Evolutionary conservation across 2,113 vertebrate genomes (phyloP).

Genomic region (Pseudolaguvia tuberculata): DNA sequence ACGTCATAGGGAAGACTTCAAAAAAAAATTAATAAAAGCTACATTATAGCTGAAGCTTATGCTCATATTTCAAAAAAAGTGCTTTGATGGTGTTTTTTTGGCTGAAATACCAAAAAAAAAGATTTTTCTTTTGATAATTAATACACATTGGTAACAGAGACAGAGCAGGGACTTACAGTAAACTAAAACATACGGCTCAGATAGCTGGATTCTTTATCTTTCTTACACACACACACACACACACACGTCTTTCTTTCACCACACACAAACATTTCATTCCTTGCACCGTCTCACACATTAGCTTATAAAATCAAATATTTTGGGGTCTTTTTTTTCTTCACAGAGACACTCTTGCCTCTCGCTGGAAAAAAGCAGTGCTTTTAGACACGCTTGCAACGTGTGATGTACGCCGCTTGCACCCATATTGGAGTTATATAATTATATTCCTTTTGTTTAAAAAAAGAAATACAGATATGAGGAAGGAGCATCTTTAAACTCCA

Average conservation of each 20-base stretch:
- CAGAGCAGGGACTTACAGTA: slow-evolving; percentile 50
- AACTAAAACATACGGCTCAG: slow-evolving; percentile 67
- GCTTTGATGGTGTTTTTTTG: slow-evolving; percentile 56
- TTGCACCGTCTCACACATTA: slow-evolving; percentile 73
- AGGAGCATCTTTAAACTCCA: slow-evolving; percentile 31
- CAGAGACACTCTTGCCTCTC: slow-evolving; percentile 47
- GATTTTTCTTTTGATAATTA: slow-evolving; percentile 21
- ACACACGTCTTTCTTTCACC: slow-evolving; percentile 15
- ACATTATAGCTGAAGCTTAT: slow-evolving; percentile 69
- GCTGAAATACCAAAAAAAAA: slow-evolving; percentile 56
- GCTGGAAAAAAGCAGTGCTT: slow-evolving; percentile 67
- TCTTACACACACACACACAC: slow-evolving; percentile 22
- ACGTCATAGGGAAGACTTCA: slow-evolving; percentile 59
- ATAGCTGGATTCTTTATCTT: slow-evolving; percentile 61
- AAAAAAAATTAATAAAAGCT: slow-evolving; percentile 55
- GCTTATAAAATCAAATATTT: slow-evolving; percentile 74
- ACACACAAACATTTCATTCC: slow-evolving; percentile 50
- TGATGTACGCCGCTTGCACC: slow-evolving; percentile 65
- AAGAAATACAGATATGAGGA: slow-evolving; percentile 30
- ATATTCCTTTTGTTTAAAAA: slow-evolving; percentile 28
- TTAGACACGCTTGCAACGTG: slow-evolving; percentile 53
- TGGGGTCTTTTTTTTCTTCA: slow-evolving; percentile 19
- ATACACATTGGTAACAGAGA: slow-evolving; percentile 42
- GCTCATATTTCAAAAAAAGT: slow-evolving; percentile 58
- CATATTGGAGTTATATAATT: slow-evolving; percentile 48